These are phyloP conservation scores for Lytechinus variegatus DNA, from an alignment of 35 echinoderm and acorn worm genomes.

Conservation along the genomic window DNA sequence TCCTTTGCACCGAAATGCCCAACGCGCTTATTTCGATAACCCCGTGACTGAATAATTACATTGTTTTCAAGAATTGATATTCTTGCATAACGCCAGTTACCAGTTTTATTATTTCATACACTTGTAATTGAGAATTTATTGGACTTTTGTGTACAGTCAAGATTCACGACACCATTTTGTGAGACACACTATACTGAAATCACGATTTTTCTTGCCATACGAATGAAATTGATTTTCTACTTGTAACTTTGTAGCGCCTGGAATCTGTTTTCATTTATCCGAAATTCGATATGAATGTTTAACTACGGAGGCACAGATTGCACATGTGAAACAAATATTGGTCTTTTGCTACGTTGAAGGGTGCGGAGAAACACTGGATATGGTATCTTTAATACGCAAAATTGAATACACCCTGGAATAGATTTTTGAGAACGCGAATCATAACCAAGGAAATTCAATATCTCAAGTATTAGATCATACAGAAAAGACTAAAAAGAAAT, in stretches of 20 bases:
- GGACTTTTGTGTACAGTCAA: too few species aligned
- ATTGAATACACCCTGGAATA: neutral
- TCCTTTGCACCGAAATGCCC: too few species aligned
- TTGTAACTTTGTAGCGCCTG: neutral
- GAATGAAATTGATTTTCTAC: neutral
- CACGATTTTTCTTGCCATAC: neutral
- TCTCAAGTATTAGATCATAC: neutral
- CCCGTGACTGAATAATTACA: too few species aligned
- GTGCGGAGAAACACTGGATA: neutral
- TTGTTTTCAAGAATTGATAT: too few species aligned
- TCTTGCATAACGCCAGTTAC: too few species aligned
- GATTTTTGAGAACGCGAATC: neutral
- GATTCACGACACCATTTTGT: too few species aligned
- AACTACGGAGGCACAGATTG: neutral
- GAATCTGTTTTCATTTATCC: neutral
- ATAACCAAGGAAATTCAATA: neutral
- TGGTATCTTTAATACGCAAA: neutral
- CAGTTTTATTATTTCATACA: too few species aligned
- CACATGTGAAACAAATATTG: neutral
- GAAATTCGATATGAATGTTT: neutral
- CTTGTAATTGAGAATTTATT: too few species aligned
- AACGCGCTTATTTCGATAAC: too few species aligned
- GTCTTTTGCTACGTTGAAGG: neutral
- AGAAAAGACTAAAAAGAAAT: neutral
- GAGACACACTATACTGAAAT: neutral